Evolutionary conservation across 2,888 invertebrate species (phyloP).

Genomic region (Nephrotoma appendiculata): DNA sequence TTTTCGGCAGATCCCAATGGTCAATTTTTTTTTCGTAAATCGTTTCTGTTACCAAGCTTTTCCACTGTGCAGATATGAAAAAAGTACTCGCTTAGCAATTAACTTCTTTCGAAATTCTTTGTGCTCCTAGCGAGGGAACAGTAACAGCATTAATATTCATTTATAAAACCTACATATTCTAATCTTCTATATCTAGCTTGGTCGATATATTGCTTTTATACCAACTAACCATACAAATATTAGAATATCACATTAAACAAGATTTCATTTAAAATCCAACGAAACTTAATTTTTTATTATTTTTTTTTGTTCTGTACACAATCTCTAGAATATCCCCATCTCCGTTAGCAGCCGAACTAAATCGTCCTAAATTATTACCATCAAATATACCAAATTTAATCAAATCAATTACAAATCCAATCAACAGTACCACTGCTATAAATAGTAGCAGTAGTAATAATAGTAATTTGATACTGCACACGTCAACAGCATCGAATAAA

Average conservation of each 20-base stretch:
- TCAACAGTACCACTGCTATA: not conserved
- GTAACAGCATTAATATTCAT: no score
- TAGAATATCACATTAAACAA: not conserved
- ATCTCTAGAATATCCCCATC: slow-evolving; percentile 13
- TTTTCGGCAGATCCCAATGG: no score
- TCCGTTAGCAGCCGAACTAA: slow-evolving; percentile 10
- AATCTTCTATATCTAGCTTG: not conserved
- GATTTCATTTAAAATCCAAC: not conserved
- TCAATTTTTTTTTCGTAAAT: no score
- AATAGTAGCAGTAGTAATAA: not conserved
- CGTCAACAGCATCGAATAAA: not conserved
- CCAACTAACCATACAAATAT: not conserved
- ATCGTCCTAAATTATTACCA: slow-evolving; percentile 5
- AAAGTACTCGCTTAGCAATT: no score
- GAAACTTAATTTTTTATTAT: not conserved
- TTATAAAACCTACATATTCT: not conserved
- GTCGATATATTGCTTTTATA: not conserved
- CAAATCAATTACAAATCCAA: not conserved
- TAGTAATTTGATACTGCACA: not conserved
- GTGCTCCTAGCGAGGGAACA: no score
- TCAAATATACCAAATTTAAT: slow-evolving; percentile 5
- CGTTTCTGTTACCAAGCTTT: no score
- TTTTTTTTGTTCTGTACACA: slow-evolving; percentile 10
- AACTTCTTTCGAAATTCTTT: no score
- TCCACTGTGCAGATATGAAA: no score